Base-by-base conservation (phyloP, 2,797 vertebrate genomes). In the Naso thynnoides region DNA sequence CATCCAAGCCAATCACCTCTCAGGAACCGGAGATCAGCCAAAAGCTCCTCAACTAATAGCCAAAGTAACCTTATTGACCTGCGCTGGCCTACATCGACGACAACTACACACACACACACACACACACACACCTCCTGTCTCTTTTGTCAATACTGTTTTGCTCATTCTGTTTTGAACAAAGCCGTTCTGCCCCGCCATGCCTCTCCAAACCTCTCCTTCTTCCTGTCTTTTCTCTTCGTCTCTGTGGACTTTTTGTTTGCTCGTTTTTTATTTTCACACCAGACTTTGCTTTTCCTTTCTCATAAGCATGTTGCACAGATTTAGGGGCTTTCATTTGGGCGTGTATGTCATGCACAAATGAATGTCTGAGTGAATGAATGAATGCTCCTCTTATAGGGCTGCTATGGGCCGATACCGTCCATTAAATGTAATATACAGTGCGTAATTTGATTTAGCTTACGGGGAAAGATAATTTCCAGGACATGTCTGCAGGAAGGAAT, bases 21-120 rank as follows among this genome's bases (percentile, higher is more conserved):
- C 67, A 87, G 82, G 79, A 89, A 90, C 77, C 69, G 52, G 82
- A 62, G 78, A 83, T 87, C 81, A 83, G 70, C 70, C 62, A 71
- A 78, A 86, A 85, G 75, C 86, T 75, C 63, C 81, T 89, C 79
- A 76, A 57, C 79, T 78, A 78, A 85, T 81, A 71, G 56, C 63
- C 59, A 42, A 73, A 86, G 48, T 82, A 61, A 67, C 81, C 79
- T 70, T 85, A 54, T 58, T 64, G 73, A 70, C 57, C 80, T 62
- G 26, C 66, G 53, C 50, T 45, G 52, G 49, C 24, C 55, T 67
- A 23, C 21, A 53, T 49, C 11, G 16, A 44, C 65, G 31, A 31
- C 63, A 15, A 10, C 6, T 15, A 45, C 69, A 59, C 59, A 72
- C 58, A 77, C 70, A 58, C 59, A 65, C 50, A 39, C 61, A 49